Evolutionary conservation across 2,888 invertebrate species (phyloP).

Genomic region (Bombyx huttoni): DNA sequence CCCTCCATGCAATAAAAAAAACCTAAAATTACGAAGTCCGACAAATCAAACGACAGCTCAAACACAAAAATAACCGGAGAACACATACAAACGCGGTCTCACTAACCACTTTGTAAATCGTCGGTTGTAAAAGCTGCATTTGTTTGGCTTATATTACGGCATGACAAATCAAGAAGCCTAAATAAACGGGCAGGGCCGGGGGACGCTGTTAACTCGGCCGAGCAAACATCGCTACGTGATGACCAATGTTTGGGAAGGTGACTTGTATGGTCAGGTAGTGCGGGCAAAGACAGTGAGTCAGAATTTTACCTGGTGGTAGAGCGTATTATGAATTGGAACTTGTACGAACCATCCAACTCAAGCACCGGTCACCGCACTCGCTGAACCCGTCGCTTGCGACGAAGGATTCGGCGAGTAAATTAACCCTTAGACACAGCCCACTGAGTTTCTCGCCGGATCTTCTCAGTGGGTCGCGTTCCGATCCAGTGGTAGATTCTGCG

Average conservation of each 20-base stretch:
- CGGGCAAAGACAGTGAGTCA: not conserved
- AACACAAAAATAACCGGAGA: conserved; percentile 6
- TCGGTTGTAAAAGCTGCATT: not conserved
- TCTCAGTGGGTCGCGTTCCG: no score
- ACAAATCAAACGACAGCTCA: not conserved
- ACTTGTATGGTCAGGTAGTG: conserved; percentile 1
- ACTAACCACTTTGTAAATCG: not conserved
- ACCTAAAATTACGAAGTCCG: no score
- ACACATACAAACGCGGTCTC: not conserved
- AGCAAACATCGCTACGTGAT: conserved; percentile 4
- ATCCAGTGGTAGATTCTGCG: no score
- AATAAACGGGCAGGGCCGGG: conserved; percentile 2
- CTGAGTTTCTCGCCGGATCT: no score
- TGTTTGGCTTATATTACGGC: not conserved
- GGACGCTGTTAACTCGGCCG: not conserved
- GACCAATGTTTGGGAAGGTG: conserved; percentile 2
- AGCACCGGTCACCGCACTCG: no score
- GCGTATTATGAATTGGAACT: not conserved
- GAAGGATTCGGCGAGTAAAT: no score
- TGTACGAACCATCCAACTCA: not conserved
- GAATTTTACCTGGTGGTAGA: not conserved
- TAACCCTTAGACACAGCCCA: no score
- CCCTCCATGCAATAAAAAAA: no score
- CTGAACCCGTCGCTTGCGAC: no score
- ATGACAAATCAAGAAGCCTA: conserved; percentile 3